Base-by-base conservation (phyloP, 2,113 vertebrate species). In the Hemiprocne comata region DNA sequence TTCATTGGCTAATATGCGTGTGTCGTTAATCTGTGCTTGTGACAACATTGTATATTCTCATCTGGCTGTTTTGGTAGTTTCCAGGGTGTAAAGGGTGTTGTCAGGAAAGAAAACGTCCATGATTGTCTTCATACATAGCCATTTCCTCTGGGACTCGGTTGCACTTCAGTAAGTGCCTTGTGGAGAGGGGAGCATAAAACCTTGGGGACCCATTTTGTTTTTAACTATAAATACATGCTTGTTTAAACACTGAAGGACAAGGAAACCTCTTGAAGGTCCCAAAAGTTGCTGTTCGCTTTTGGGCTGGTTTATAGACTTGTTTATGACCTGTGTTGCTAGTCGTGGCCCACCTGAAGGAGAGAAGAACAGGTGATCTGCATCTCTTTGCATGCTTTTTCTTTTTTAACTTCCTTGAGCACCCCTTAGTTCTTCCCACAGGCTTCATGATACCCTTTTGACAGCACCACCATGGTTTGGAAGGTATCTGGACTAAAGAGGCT, bases 51-150 rank as follows among this genome's bases (percentile, higher is more conserved):
- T 90, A 44, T 87, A 40, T 54, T 64, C 71, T 91, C 87, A 69
- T 91, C 84, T 94, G 83, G 42, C 67, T 81, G 9, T 80, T 97
- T 95, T 89, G 92, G 67, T 82, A 19, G 4, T 86, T 92, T 97
- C 91, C 87, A 84, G 83, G 87, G 61, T 79, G 46, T 85, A 64
- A 87, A 95, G 95, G 94, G 95, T 93, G 95, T 96, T 92, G 97
- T 93, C 94, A 83, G 87, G 95, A 97, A 96, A 83, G 62, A 90
- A 93, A 95, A 73, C 1, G 19, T 79, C 88, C 44, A 29, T 20
- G 25, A 93, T 86, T 93, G 90, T 89, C 83, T 86, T 93, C 57
- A 50, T 61, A 75, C 58, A 21, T 50, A 66, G 50, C 71, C 1
- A 10, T 84, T 93, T 87, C 92, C 93, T 94, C 79, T 85, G 75